Base-by-base conservation (phyloP, 2,797 vertebrate species). In the Stomatorhinus walkeri region DNA sequence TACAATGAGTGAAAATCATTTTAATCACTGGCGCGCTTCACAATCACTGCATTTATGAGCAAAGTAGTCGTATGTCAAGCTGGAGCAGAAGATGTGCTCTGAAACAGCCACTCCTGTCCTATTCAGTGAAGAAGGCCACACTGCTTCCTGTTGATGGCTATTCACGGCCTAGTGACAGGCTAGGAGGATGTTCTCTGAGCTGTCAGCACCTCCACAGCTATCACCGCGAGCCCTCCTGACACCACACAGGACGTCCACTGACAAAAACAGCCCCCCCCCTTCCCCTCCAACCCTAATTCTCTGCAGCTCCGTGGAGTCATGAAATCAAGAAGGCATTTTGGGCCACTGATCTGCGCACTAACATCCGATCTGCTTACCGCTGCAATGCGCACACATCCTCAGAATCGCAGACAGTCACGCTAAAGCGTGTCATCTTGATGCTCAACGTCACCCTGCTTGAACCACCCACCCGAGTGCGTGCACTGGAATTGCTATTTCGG, bases 221-320 rank as follows among this genome's bases (percentile, higher is more conserved):
- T 46, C 8, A 56, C 24, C 51, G 22, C 10, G 2, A 89, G 28
- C 36, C 85, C 89, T 83, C 86, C 51, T 9, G 51, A 81, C 89
- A 87, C 68, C 22, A 81, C 36, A 81, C 49, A 89, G 89, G 85
- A 89, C 86, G 32, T 87, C 85, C 85, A 84, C 54, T 43, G 79
- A 84, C 76, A 88, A 88, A 88, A 88, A 85, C 88, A 88, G 46
- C 36, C 36, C 81, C 52, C 52, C n/a, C 52, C 52, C 19, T 59
- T 19, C 40, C 68, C 28, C 36, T 0, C 61, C 22, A 86, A 36
- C 24, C 51, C 85, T 86, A 56, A 64, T 46, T 87, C 56, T n/a
- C 85, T 12, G 32, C 85, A 68, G 87, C 56, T 43, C 59, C 1
- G 40, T 12, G 8, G 85, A 56, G 85, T 59, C 32, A 24, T 56